Evolutionary conservation across 2,113 vertebrate species (phyloP), one percentile per base, ranked within the genome.

Genomic region (Hyla sarda): DNA sequence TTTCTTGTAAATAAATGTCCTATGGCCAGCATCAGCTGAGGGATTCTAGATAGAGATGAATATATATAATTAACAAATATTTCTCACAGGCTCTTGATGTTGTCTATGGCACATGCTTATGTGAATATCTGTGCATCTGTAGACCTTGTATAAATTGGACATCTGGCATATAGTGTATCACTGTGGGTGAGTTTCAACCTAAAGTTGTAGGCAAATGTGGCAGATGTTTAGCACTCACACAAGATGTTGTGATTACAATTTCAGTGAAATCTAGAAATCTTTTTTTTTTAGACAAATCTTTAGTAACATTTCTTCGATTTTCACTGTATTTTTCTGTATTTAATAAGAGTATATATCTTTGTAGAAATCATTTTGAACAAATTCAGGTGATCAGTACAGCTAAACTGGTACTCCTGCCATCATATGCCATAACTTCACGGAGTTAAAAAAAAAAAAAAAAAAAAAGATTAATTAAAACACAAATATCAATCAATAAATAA

Each of bases 31-130:
- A 84, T 62, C 37, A 65, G 37, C 41, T 16, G 48, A 28, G 32
- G 34, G 50, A 45, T 75, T 37, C 54, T 75, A 72, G 45, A 30
- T 28, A 52, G 82, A 72, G 48, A 56, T 72, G 65, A 54, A 17
- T 56, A 48, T 83, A 69, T 50, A 83, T 56, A 83, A 52, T 54
- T 2, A 65, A 16, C 30, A 34, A 34, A 52, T 67, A 71, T 72
- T 72, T 82, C 19, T 72, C 58, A 65, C 45, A 34, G 45, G 62
- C 65, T 65, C 54, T 71, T 69, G 58, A 12, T 82, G 41, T 82
- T 23, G 25, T 82, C 65, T 74, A 41, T 84, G 54, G 82, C 82
- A 84, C 71, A 75, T 41, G 71, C 69, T 84, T 84, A 56, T 47
- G 71, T 58, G 71, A 84, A 75, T 75, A 60, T 71, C 69, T 75